Evolutionary conservation across 2,888 invertebrate species (phyloP).

Genomic region (Lithophane ornitopus): DNA sequence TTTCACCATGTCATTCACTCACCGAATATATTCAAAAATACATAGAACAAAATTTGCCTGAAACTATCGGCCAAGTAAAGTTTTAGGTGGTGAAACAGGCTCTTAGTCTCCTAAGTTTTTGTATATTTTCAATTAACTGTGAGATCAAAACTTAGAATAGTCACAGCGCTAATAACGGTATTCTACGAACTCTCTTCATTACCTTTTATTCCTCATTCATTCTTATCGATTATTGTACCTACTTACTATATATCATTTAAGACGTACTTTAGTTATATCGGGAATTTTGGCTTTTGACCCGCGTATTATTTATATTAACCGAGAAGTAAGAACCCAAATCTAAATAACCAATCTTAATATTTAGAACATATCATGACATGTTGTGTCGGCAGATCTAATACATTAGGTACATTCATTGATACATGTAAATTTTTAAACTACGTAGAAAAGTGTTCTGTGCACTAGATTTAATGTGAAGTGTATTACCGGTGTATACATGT

Average conservation of each 20-base stretch:
- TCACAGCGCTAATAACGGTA: constrained; percentile 69
- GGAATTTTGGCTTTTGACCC: constrained; percentile 55
- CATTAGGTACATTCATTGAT: constrained; percentile 53
- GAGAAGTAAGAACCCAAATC: constrained; percentile 39
- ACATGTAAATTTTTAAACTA: constrained; percentile 70
- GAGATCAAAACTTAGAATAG: constrained; percentile 66
- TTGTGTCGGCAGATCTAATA: constrained; percentile 42
- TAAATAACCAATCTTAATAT: constrained; percentile 34
- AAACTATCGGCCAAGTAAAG: not conserved
- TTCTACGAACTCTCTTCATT: constrained; percentile 54
- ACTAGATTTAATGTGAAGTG: constrained; percentile 77
- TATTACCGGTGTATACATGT: constrained; percentile 75
- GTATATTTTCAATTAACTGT: constrained; percentile 60
- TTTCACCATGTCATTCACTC: constrained; percentile 10
- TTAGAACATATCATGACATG: constrained; percentile 44
- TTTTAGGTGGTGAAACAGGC: constrained; percentile 8
- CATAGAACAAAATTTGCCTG: not conserved
- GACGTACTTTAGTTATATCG: constrained; percentile 56
- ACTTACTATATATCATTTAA: constrained; percentile 59
- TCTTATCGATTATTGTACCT: constrained; percentile 59
- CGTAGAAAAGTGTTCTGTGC: constrained; percentile 80
- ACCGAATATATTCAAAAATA: constrained; percentile 6
- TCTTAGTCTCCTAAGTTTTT: constrained; percentile 39
- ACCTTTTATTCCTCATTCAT: constrained; percentile 41
- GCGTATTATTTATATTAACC: constrained; percentile 36